Evolutionary conservation across 53 echinoderm and acorn worm genomes (phyloP), one percentile per base, ranked within the genome.

Genomic region (Glandiceps talaboti): DNA sequence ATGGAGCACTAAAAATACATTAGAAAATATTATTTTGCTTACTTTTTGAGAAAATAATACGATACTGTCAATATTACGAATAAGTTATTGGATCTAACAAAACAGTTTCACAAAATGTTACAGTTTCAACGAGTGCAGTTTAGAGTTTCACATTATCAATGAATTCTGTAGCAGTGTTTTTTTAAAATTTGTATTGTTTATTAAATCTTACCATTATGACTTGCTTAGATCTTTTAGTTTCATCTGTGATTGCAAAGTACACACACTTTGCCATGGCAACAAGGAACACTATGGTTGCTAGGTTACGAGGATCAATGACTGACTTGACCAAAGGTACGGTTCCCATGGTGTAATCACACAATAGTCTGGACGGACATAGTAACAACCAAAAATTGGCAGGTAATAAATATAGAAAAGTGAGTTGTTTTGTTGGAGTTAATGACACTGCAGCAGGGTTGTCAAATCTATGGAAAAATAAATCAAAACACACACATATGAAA

Each of bases 321-420:
- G 92, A 90, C 45, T 87, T 81, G 77, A 94, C 86, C 32, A 94
- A 85, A 28, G 92, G 95, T 29, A 94, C 92, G 79, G 92, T 94
- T 28, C 92, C 90, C 92, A 94, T 92, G 31, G 92, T 88, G 85
- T 90, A 94, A 90, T 94, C 95, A 92, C 92, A 94, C 84, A 88
- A 83, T 27, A 94, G 92, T 0, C 82, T 82, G 14, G 80, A 88
- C 27, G 95, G 95, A 77, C 75, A 92, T 26, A 94, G 85, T 26
- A 94, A 85, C 33, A 94, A 82, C 92, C 92, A 94, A 30, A 84
- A 80, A 25, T 94, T 95, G 87, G 90, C 80, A 31, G 92, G 87
- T 33, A 92, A 77, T 14, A 92, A 87, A 85, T 92, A 88, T 74
- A 77, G 85, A 75, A 86, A 90, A 33, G 95, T 85, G 83, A 95